phyloP scores from a whole-genome alignment of 2,888 invertebrate species.

The Bellardia bayeri region DNA sequence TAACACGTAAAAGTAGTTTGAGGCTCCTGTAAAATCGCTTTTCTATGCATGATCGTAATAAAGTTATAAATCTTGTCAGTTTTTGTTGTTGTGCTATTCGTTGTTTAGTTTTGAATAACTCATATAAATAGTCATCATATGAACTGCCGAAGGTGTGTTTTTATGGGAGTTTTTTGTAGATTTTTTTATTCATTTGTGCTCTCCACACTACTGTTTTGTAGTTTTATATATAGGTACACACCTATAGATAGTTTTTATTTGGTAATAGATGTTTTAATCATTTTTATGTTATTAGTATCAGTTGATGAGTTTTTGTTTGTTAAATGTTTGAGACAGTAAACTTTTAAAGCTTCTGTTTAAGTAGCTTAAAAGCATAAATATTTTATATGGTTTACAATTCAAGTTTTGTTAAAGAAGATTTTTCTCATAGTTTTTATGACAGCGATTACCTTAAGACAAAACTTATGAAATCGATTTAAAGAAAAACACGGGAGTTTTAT shows the following conservation, averaged over 20 bases:
- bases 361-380: constrained; percentile 38
- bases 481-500: neutral
- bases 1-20: constrained; percentile 69
- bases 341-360: constrained; percentile 60
- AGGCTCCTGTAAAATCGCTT: constrained; percentile 72
- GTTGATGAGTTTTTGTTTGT: constrained; percentile 20
- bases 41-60: constrained; percentile 71
- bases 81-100: constrained; percentile 11
- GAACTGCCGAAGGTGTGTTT: constrained; percentile 60
- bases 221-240: too few relatives aligned
- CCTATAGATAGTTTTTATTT: constrained; percentile 20
- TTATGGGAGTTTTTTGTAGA: constrained; percentile 70
- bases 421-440: constrained; percentile 8
- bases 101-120: constrained; percentile 52
- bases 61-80: constrained; percentile 73
- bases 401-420: neutral
- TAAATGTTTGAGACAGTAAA: constrained; percentile 47
- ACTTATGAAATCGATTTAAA: neutral
- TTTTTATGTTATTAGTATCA: constrained; percentile 53
- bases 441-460: constrained; percentile 4
- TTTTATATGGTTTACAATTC: neutral
- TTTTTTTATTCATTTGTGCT: constrained; percentile 16
- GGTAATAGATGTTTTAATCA: constrained; percentile 67
- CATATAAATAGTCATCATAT: constrained; percentile 65
- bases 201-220: neutral